Evolutionary conservation across 2,113 vertebrate genomes (phyloP), one percentile per base, ranked within the genome.

Genomic region (Ptychochromis oligacanthus): DNA sequence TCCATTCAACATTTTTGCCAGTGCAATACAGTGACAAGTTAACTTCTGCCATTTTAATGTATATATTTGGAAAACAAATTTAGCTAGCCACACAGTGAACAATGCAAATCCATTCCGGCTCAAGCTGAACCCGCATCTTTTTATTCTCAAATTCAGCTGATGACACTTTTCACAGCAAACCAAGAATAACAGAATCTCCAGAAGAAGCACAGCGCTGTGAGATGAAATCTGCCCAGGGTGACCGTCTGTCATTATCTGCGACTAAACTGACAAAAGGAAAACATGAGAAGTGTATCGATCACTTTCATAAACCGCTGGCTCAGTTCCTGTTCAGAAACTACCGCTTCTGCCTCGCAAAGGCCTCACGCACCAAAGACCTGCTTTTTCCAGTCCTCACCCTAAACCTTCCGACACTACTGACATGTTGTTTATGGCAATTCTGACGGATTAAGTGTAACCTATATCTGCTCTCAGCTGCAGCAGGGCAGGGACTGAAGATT

Each of bases 291-390:
- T 77, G 77, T 77, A 59, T 86, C 74, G 85, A 70, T 89, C 87
- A 64, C 84, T 88, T 89, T 88, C 75, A 87, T 24, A 83, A 81
- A 14, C 79, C 83, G 34, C 14, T 22, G 82, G 76, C 85, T 82
- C 76, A 81, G 87, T 87, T 93, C 87, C 89, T 88, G 67, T 62
- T 90, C 6, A 76, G 49, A 92, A 83, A 89, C 56, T 1, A 83
- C 67, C 38, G 38, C 46, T 72, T 77, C 60, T 84, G 64, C 80
- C 61, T 75, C 4, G 7, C 59, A 4, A n/a, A 56, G 58, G 67
- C 6, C 72, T 88, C 62, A 79, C 36, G 31, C 77, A 55, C 60
- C 82, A 61, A 80, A 49, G 38, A 55, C 62, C 60, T 61, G 75
- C 64, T 38, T 75, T 88, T 89, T 79, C 77, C 81, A 83, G 4